Evolutionary conservation across 1,140 invertebrate genomes (phyloP).

Genomic region (Agraylea sexmaculata): DNA sequence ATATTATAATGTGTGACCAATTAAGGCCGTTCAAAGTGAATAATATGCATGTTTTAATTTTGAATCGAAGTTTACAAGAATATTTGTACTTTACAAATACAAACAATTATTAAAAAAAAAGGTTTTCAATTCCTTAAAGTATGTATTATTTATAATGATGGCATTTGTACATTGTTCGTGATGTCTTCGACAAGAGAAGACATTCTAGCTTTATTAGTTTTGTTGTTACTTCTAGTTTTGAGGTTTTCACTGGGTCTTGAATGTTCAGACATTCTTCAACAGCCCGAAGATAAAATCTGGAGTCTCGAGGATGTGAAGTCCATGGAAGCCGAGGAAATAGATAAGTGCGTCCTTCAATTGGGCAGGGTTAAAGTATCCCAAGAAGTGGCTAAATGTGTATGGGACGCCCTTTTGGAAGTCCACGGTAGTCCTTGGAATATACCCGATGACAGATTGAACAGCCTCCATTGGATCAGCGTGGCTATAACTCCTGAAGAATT

Average conservation of each 20-base stretch:
- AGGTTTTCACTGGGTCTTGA: constrained; percentile 10
- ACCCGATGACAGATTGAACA: constrained; percentile 30
- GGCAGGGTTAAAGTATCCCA: constrained; percentile 23
- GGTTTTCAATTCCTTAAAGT: too few relatives aligned
- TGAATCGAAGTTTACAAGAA: too few relatives aligned
- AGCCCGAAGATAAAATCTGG: constrained; percentile 21
- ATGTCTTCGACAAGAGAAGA: too few relatives aligned
- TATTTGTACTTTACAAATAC: too few relatives aligned
- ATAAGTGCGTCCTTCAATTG: constrained; percentile 27
- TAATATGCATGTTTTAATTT: too few relatives aligned
- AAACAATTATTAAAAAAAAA: too few relatives aligned
- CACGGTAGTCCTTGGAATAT: constrained; percentile 27
- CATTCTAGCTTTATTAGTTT: too few relatives aligned
- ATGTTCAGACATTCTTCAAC: constrained; percentile 25
- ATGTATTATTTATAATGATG: too few relatives aligned
- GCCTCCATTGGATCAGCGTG: constrained; percentile 35
- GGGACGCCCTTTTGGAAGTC: constrained; percentile 26
- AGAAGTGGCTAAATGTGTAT: constrained; percentile 28
- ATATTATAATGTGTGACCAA: too few relatives aligned
- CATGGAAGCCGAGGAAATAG: constrained; percentile 25
- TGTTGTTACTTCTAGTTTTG: too few relatives aligned
- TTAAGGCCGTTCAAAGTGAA: too few relatives aligned
- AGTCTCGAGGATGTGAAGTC: constrained; percentile 24
- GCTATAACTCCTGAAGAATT: constrained; percentile 33
- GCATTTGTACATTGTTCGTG: too few relatives aligned